Percentiles rank a stretch among this genome's conserved stretches.
Evolutionary conservation across 2,888 invertebrate genomes (phyloP).

Genomic region (Cantharis lateralis): DNA sequence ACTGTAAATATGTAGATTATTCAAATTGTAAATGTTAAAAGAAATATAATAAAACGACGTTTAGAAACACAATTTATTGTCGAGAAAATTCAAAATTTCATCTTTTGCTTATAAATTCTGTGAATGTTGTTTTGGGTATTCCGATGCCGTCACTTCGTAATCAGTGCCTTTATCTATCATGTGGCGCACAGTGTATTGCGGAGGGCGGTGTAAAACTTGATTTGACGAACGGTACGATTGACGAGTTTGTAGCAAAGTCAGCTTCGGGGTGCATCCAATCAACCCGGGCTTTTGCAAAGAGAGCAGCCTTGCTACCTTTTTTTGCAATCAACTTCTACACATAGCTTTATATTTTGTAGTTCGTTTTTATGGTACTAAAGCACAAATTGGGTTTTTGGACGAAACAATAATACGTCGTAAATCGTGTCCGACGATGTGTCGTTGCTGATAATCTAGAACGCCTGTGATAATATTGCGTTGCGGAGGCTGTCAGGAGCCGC

Average conservation of each 20-base stretch:
- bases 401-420: slow-evolving; percentile 38
- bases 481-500: slow-evolving; percentile 35
- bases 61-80: neutral
- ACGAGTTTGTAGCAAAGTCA: slow-evolving; percentile 41
- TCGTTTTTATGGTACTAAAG: slow-evolving; percentile 35
- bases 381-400: slow-evolving; percentile 39
- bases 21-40: neutral
- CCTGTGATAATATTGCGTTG: slow-evolving; percentile 28
- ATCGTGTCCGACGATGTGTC: slow-evolving; percentile 35
- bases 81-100: neutral
- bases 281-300: slow-evolving; percentile 36
- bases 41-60: neutral
- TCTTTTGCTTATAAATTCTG: neutral
- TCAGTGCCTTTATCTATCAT: slow-evolving; percentile 21
- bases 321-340: slow-evolving; percentile 35
- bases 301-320: slow-evolving; percentile 34
- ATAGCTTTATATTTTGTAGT: slow-evolving; percentile 20
- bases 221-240: slow-evolving; percentile 35
- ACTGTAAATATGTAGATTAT: neutral
- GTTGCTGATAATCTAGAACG: slow-evolving; percentile 28
- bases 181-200: slow-evolving; percentile 21
- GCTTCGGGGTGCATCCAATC: slow-evolving; percentile 43
- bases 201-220: slow-evolving; percentile 34
- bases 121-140: slow-evolving; percentile 13
- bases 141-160: slow-evolving; percentile 16